phyloP scores from a whole-genome alignment of 92 coral and sea anemone species.

The Epizoanthus rinbou region DNA sequence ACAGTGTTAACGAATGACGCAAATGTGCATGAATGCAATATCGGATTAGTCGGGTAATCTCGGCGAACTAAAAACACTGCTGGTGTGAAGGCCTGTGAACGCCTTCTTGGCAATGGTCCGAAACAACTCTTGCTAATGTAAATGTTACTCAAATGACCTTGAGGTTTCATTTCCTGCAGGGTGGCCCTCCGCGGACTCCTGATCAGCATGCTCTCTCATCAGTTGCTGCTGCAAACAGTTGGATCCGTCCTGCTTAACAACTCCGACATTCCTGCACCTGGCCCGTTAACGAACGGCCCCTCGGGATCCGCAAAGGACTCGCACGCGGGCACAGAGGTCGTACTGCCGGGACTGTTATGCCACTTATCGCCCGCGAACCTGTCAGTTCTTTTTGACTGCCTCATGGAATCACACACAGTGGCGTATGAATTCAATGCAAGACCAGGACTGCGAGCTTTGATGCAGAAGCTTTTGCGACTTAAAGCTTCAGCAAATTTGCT shows the following conservation, averaged over 20 bases:
- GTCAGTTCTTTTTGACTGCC: conserved; percentile 92
- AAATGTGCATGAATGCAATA: background rate
- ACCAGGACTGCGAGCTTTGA: conserved; percentile 88
- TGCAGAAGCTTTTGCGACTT: conserved; percentile 91
- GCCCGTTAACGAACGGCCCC: conserved; percentile 47
- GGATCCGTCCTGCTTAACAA: conserved; percentile 88
- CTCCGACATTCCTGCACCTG: conserved; percentile 64
- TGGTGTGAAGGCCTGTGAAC: too few species aligned
- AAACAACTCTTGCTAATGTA: too few species aligned
- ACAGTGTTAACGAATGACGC: too few species aligned
- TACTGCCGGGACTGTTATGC: conserved; percentile 87
- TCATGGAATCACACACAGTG: conserved; percentile 98
- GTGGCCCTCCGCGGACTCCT: conserved; percentile 90
- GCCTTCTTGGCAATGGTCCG: too few species aligned
- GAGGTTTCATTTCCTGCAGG: conserved; percentile 50
- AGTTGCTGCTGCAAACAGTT: conserved; percentile 90
- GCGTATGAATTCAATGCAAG: conserved; percentile 98
- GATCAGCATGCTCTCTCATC: conserved; percentile 93
- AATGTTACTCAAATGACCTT: background rate
- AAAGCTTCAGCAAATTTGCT: conserved; percentile 95
- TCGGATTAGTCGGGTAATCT: background rate
- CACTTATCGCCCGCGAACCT: conserved; percentile 93
- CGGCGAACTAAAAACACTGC: too few species aligned
- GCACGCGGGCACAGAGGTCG: conserved; percentile 67
- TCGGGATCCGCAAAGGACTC: conserved; percentile 50